A percentile compares a stretch with the other conserved stretches of the same genome.
phyloP scores from a whole-genome alignment of 2,888 invertebrate species.

The Seira ritae region DNA sequence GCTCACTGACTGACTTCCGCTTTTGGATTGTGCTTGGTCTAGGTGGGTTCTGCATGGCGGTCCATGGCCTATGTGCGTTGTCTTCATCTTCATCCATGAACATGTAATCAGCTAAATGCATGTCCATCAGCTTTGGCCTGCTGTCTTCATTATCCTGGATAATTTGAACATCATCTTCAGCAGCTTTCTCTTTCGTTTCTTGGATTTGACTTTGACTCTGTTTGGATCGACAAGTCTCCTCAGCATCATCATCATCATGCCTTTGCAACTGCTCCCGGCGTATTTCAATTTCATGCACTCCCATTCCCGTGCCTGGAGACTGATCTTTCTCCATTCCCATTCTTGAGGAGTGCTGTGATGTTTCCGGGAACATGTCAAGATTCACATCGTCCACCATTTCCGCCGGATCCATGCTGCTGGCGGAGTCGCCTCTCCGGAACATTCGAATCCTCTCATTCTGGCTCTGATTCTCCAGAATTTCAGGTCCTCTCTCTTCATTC shows the following conservation, averaged over 20 bases:
- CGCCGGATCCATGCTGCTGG: conserved; percentile 25
- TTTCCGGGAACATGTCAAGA: conserved; percentile 48
- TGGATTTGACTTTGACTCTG: no score
- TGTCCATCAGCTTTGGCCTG: conserved; percentile 37
- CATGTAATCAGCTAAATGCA: conserved; percentile 46
- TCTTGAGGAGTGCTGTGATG: neutral
- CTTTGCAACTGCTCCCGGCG: neutral
- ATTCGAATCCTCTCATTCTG: neutral
- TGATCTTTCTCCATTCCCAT: neutral
- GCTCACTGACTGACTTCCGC: neutral
- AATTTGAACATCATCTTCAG: neutral
- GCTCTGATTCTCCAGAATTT: no score
- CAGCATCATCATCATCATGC: neutral
- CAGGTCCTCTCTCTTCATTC: neutral
- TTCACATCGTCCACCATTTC: conserved; percentile 44
- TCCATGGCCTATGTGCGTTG: neutral
- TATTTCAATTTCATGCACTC: neutral
- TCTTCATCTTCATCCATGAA: conserved; percentile 45
- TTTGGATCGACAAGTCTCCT: neutral
- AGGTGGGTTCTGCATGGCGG: neutral
- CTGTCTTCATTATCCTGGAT: neutral
- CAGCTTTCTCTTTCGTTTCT: neutral
- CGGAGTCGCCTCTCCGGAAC: conserved; percentile 8
- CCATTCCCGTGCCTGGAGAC: neutral
- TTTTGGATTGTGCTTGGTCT: neutral